A percentile compares a stretch with the other conserved stretches of the same genome.
phyloP scores from a whole-genome alignment of 2,113 vertebrate species.

The Anguilla rostrata region DNA sequence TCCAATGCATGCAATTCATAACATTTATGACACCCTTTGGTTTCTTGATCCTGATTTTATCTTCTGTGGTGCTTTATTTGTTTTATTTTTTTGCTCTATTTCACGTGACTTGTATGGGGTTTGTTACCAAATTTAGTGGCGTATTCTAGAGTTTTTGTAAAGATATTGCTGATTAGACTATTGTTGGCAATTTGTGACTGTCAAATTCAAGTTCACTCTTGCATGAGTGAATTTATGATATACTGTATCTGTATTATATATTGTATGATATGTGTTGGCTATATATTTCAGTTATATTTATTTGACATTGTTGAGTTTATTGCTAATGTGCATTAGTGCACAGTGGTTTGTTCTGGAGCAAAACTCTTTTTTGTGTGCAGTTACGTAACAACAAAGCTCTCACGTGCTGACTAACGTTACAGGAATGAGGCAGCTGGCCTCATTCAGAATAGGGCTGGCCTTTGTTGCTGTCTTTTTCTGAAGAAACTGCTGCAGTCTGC shows the following conservation, averaged over 20 bases:
- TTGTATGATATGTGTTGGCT: no score
- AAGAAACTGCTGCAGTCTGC: not conserved
- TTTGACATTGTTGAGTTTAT: no score
- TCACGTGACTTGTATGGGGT: not conserved
- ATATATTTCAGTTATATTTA: no score
- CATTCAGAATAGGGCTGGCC: not conserved
- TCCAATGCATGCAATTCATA: not conserved
- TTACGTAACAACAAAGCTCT: not conserved
- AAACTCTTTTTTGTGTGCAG: not conserved
- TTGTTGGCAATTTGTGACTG: no score
- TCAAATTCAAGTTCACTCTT: no score
- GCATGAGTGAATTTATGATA: no score
- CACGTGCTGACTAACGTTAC: not conserved
- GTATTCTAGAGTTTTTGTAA: no score
- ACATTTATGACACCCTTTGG: not conserved
- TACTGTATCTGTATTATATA: no score
- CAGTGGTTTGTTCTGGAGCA: no score
- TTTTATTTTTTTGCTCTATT: not conserved
- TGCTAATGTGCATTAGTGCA: no score
- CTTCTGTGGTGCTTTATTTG: not conserved
- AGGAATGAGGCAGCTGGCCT: not conserved
- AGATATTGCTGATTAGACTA: no score
- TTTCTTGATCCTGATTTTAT: not conserved
- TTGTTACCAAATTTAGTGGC: no score
- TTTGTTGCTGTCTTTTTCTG: not conserved